Evolutionary conservation across 2,797 vertebrate genomes (phyloP), one percentile per base, ranked within the genome.

Genomic region (Phrynocephalus forsythii): DNA sequence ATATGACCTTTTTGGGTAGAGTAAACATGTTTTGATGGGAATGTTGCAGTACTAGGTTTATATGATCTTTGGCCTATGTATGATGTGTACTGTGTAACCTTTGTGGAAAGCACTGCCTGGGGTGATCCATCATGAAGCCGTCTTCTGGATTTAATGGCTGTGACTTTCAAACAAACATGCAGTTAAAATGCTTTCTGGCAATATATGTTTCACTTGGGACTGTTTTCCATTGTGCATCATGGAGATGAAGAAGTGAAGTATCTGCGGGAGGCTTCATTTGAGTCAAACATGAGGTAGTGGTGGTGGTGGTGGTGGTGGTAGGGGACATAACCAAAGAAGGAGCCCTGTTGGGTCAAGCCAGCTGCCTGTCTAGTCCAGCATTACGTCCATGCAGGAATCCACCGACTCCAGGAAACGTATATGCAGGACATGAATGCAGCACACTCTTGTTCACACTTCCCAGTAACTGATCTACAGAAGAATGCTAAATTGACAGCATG

Each of bases 111-210:
- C 69, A 30, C 71, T 78, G 52, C 52, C 84, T 82, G 68, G 30
- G 63, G 72, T 90, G 83, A 88, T 86, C 82, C 77, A 89, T 89
- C 63, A 73, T 80, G 83, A 33, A 84, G 82, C 75, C 44, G 81
- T 18, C n/a, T 80, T 91, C 89, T 24, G 11, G 72, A 93, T 91
- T 87, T 90, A 76, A 85, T 33, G 20, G 85, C 63, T 86, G 77
- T 6, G 24, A 76, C 87, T 88, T 89, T 85, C 82, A n/a, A 80
- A 84, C n/a, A 63, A 92, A 48, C 20, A 50, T 2, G 28, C 80
- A 77, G 52, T 30, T 75, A 44, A 90, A 93, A 90, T 24, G 60
- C 30, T 71, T 91, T 84, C 78, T 75, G 20, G n/a, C 86, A 90
- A 71, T 16, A 75, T 89, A 33, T 60, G 60, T 80, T 94, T 90